A percentile compares a stretch with the other conserved stretches of the same genome.
phyloP scores from a whole-genome alignment of 2,113 vertebrate species.

The Pachyramphus minor region DNA sequence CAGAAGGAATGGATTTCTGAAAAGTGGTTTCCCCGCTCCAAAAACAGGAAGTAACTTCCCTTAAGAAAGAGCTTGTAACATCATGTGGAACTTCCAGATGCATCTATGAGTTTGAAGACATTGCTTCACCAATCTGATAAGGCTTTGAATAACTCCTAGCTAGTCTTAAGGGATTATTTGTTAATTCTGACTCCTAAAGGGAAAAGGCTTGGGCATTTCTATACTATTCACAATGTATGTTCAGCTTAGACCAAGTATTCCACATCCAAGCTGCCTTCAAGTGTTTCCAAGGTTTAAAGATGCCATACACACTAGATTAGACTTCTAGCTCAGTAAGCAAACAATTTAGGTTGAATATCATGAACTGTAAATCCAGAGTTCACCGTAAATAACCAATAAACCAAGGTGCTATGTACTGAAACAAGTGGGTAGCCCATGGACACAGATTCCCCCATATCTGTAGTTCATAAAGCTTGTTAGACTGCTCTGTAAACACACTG shows the following conservation, averaged over 20 bases:
- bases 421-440: not conserved
- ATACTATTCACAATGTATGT: not conserved
- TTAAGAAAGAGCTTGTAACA: not conserved
- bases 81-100: not conserved
- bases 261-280: not conserved
- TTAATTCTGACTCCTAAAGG: not conserved
- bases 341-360: not conserved
- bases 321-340: not conserved
- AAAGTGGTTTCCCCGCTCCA: not conserved
- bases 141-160: not conserved
- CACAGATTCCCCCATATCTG: not conserved
- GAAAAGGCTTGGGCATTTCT: not conserved
- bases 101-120: not conserved
- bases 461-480: not conserved
- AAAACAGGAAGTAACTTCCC: not conserved
- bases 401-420: not conserved
- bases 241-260: not conserved
- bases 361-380: not conserved
- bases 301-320: not conserved
- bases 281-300: constrained; percentile 13
- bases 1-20: not conserved
- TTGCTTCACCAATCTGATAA: not conserved
- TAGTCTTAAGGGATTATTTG: not conserved
- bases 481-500: not conserved
- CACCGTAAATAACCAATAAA: constrained; percentile 1